Conservation (phyloP, 1,140 invertebrate species). For the Achatina immaculata region DNA sequence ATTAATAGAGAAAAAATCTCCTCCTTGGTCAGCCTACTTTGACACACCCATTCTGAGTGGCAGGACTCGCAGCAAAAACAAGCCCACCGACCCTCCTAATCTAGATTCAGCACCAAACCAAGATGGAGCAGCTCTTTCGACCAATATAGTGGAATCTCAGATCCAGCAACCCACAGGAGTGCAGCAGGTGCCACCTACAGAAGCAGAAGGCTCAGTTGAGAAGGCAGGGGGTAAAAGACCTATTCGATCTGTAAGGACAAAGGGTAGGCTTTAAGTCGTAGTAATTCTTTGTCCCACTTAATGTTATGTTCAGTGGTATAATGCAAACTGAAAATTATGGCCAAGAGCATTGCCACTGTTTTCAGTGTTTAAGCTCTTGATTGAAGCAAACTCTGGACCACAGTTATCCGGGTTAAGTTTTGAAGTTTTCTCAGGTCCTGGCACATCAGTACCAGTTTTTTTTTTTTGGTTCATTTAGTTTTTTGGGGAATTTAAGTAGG, state of each 20-base stretch:
- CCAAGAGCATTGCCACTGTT: too few species aligned
- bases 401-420: too few species aligned
- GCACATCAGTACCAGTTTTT: too few species aligned
- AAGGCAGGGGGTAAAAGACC: conserved; percentile 29
- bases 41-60: conserved; percentile 46
- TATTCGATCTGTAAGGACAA: conserved; percentile 38
- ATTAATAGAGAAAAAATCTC: background rate
- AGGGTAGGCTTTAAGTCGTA: conserved; percentile 28
- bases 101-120: background rate
- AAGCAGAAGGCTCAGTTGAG: background rate
- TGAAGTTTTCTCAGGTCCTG: too few species aligned
- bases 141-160: background rate
- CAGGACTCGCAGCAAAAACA: conserved; percentile 46
- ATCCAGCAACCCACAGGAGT: background rate
- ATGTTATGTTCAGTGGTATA: too few species aligned
- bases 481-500: too few species aligned
- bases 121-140: background rate
- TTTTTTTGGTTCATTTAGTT: too few species aligned
- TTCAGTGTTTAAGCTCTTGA: too few species aligned
- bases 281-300: background rate
- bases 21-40: conserved; percentile 45
- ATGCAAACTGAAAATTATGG: too few species aligned
- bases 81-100: conserved; percentile 6
- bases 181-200: background rate
- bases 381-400: too few species aligned